Evolutionary conservation across 92 coral and sea anemone species (phyloP), one percentile per base, ranked within the genome.

Genomic region (Porites cylindrica): DNA sequence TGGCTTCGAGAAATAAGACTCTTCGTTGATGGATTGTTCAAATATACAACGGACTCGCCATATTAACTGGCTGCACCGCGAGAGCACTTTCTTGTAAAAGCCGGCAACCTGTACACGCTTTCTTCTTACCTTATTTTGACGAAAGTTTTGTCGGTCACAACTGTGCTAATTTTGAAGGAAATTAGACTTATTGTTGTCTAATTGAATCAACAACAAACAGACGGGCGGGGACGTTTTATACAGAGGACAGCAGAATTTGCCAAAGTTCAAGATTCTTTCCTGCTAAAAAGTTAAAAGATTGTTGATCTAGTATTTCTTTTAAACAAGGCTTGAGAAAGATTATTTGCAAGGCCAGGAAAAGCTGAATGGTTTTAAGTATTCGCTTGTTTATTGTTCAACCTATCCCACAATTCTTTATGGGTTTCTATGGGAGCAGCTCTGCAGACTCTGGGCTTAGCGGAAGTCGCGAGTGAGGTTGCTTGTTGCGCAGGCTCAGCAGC

Each of bases 401-500:
- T 83, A 83, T 82, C 86, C 87, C 89, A 83, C 56, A 85, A 72
- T 82, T 91, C 98, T 95, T 91, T 96, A 96, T 97, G 99, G 99
- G 99, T 97, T 92, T 91, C 90, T 97, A 97, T 97, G 99, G 99
- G 99, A 95, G 98, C 98, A 82, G 98, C 98, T 92, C 91, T 95
- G 72, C 98, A 96, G 95, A 92, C 97, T 94, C 95, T 97, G 87
- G 99, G 99, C 79, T 85, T 97, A 89, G 96, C 99, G 90, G 99
- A 97, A 89, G 98, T 97, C 75, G 94, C 96, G 90, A 94, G 98
- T 91, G 99, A 96, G 87, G 92, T 97, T 85, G 96, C 96, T 69
- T 97, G 99, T 83, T 97, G 99, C 89, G 96, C 98, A 70, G 95
- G 98, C 63, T 97, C 99, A 84, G 94, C 98, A 54, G 96, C 96